Evolutionary conservation across 2,888 invertebrate genomes (phyloP).

Genomic region (Meghimatium bilineatum): DNA sequence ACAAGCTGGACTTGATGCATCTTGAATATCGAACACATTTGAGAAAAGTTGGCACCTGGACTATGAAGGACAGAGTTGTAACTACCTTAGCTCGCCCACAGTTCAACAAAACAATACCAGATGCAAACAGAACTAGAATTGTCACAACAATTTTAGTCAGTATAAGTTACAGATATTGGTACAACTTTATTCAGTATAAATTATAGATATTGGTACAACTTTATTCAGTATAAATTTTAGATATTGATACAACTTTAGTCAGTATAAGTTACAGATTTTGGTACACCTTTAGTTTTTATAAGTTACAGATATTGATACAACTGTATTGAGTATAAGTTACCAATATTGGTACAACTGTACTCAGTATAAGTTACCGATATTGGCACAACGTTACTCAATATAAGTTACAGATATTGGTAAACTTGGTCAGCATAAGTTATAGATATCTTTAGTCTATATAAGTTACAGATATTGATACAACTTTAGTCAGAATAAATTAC

Average conservation of each 20-base stretch:
- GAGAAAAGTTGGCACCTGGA: conserved; percentile 63
- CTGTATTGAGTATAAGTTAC: neutral
- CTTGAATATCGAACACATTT: conserved; percentile 63
- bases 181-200: neutral
- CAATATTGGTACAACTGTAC: neutral
- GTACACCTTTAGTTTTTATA: neutral
- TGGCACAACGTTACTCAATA: neutral
- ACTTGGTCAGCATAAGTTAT: neutral
- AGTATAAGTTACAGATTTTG: neutral
- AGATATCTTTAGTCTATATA: neutral
- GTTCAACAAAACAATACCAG: neutral
- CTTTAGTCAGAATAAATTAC: neutral
- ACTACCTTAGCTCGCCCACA: conserved; percentile 57
- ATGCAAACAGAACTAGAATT: conserved; percentile 57
- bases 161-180: neutral
- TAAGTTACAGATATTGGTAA: neutral
- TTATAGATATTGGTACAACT: neutral
- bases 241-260: neutral
- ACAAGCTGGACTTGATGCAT: conserved; percentile 69
- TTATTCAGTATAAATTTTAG: neutral
- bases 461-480: neutral
- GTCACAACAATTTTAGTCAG: conserved; percentile 60
- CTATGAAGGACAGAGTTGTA: conserved; percentile 55
- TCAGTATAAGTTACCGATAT: neutral
- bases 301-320: neutral